These are phyloP conservation scores for Macrocentrus cingulum DNA, from an alignment of 1,140 invertebrate species.

Conservation along the genomic window DNA sequence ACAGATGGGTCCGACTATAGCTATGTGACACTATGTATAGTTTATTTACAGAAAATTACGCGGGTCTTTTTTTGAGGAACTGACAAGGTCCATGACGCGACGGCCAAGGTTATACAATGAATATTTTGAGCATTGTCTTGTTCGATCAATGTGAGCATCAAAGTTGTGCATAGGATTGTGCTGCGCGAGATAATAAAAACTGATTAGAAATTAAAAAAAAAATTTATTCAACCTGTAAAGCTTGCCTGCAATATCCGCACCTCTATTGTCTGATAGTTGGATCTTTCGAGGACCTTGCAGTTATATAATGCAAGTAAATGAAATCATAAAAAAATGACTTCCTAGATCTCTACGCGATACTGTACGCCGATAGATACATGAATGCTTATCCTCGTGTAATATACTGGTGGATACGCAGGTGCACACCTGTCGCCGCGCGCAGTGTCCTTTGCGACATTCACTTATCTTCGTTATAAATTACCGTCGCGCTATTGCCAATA, in stretches of 20 bases:
- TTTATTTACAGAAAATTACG: not conserved
- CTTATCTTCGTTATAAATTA: conserved; percentile 10
- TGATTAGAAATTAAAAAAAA: no score
- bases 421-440: conserved; percentile 1
- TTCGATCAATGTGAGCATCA: no score
- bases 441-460: not conserved
- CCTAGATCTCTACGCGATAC: conserved; percentile 6
- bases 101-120: not conserved
- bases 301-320: conserved; percentile 8
- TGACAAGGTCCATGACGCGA: not conserved
- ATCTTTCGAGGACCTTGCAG: not conserved
- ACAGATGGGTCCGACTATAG: no score
- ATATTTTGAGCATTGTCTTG: no score
- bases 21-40: conserved; percentile 13
- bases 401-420: not conserved
- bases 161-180: no score
- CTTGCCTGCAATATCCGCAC: no score
- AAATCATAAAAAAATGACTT: conserved; percentile 6
- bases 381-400: not conserved
- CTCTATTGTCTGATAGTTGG: conserved; percentile 1
- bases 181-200: no score
- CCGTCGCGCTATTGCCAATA: conserved; percentile 2
- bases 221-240: no score
- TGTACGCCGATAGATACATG: not conserved
- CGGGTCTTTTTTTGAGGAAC: not conserved